These are phyloP conservation scores for Enteromius viviparus DNA, from an alignment of 2,797 vertebrate genomes.

Conservation along the genomic window DNA sequence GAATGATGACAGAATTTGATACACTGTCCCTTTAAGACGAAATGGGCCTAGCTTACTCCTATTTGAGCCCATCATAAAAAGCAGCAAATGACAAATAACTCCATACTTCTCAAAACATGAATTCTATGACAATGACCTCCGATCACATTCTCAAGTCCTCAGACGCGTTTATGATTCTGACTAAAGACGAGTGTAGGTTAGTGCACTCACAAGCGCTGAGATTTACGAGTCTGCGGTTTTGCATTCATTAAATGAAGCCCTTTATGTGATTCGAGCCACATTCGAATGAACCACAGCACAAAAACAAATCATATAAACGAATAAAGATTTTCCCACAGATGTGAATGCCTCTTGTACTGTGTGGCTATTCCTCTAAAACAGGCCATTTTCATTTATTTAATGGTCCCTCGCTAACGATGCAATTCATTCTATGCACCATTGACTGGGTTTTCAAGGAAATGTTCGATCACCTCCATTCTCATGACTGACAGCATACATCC, in stretches of 20 bases:
- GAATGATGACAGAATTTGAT: not conserved
- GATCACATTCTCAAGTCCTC: not conserved
- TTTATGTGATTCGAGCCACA: conserved; percentile 17
- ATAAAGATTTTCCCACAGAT: conserved; percentile 8
- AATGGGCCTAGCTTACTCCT: not conserved
- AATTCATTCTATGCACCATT: not conserved
- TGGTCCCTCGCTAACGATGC: not conserved
- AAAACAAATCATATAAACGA: not conserved
- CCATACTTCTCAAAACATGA: not conserved
- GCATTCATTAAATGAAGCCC: not conserved
- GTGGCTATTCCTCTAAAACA: conserved; percentile 24
- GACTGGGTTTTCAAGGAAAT: conserved; percentile 1
- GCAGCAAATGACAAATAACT: not conserved
- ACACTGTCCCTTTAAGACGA: not conserved
- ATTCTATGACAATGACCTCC: not conserved
- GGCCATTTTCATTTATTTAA: conserved; percentile 36
- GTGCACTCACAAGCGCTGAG: not conserved
- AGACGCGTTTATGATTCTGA: not conserved
- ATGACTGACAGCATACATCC: not conserved
- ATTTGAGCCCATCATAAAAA: not conserved
- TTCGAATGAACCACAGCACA: conserved; percentile 19
- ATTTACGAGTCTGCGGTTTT: not conserved
- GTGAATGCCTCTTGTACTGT: not conserved
- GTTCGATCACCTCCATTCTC: not conserved
- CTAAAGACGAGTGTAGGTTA: not conserved